A percentile compares a stretch with the other conserved stretches of the same genome.
Evolutionary conservation across 2,797 vertebrate genomes (phyloP).

Genomic region (Pseudocheirus occidentalis): DNA sequence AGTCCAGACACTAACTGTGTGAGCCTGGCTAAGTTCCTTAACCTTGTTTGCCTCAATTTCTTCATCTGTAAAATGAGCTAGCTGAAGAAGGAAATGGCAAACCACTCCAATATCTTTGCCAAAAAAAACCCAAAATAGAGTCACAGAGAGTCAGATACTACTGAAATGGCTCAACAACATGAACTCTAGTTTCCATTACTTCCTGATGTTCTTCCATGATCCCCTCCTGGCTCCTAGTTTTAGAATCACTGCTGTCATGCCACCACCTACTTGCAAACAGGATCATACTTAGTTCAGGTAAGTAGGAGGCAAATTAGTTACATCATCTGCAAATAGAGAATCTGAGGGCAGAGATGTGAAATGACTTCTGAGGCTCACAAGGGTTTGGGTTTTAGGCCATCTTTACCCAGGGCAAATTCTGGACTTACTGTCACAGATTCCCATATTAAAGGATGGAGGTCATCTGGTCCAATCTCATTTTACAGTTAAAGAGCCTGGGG

Average conservation of each 20-base stretch:
- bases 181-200: neutral
- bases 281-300: neutral
- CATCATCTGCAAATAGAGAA: rapidly evolving
- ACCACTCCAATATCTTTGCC: too few relatives aligned
- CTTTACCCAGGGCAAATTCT: neutral
- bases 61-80: too few relatives aligned
- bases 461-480: neutral
- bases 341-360: neutral
- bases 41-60: too few relatives aligned
- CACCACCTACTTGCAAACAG: neutral
- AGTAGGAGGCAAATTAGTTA: neutral
- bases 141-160: too few relatives aligned
- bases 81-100: too few relatives aligned
- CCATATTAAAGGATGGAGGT: neutral
- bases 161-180: too few relatives aligned
- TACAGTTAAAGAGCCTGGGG: neutral
- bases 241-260: neutral
- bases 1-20: too few relatives aligned
- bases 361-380: neutral
- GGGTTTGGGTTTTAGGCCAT: neutral
- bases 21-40: too few relatives aligned
- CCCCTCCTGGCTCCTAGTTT: neutral
- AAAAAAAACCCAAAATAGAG: too few relatives aligned
- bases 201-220: neutral
- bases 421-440: neutral